Conservation (phyloP, 2,113 vertebrate genomes). For the Prietella phreatophila region DNA sequence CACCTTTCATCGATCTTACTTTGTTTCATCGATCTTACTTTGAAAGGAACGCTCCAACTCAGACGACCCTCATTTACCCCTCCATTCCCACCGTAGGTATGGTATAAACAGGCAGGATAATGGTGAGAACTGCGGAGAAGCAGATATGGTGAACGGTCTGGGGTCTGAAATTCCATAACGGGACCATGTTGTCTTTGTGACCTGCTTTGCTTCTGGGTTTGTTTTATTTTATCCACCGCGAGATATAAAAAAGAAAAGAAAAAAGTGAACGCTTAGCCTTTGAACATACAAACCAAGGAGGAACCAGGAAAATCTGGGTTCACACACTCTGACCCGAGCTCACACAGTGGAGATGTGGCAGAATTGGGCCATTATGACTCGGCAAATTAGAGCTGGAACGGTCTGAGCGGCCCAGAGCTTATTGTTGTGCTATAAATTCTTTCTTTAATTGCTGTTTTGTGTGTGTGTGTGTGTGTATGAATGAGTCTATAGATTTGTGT, state of each 20-base stretch:
- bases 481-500: conserved; percentile 21
- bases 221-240: neutral
- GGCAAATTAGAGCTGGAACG: conserved; percentile 47
- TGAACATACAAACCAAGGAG: conserved; percentile 45
- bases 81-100: conserved; percentile 27
- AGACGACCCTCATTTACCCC: neutral
- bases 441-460: conserved; percentile 36
- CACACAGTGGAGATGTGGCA: conserved; percentile 40
- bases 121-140: neutral
- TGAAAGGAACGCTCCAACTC: neutral
- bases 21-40: conserved; percentile 4
- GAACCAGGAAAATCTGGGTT: conserved; percentile 48
- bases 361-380: conserved; percentile 44
- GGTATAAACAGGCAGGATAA: conserved; percentile 31
- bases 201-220: conserved; percentile 8
- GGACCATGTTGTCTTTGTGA: conserved; percentile 26
- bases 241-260: neutral
- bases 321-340: conserved; percentile 47
- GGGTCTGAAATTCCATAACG: conserved; percentile 7
- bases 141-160: conserved; percentile 23
- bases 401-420: conserved; percentile 9
- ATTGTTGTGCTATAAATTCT: conserved; percentile 33
- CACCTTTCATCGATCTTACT: neutral
- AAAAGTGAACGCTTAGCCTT: conserved; percentile 22
- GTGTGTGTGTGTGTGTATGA: conserved; percentile 1